Percentiles rank a stretch among this genome's conserved stretches.
These are phyloP conservation scores for Crotalus helleri DNA, from an alignment of 2,113 vertebrate species.

Conservation along the genomic window DNA sequence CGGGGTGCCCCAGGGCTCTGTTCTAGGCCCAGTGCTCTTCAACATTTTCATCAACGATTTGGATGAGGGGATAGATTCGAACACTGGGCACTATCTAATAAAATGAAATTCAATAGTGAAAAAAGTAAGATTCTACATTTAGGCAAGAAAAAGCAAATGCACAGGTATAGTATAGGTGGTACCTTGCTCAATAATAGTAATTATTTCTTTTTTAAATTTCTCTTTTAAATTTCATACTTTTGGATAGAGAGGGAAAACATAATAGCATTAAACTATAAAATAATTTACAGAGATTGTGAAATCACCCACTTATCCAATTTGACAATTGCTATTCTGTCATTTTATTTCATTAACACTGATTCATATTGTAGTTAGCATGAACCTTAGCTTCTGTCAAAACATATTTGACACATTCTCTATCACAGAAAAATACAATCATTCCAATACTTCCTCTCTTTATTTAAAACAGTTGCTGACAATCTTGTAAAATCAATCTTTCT, in stretches of 20 bases:
- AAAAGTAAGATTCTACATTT: too few species aligned
- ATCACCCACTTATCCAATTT: neutral
- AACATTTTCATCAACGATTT: too few species aligned
- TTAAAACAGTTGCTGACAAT: neutral
- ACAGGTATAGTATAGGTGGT: too few species aligned
- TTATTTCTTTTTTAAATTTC: neutral
- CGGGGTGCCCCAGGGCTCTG: too few species aligned
- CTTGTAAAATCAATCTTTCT: neutral
- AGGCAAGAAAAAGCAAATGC: too few species aligned
- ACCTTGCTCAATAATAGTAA: too few species aligned
- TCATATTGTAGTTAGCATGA: neutral
- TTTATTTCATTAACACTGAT: neutral
- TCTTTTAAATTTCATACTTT: neutral
- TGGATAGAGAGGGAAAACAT: neutral
- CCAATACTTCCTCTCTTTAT: neutral
- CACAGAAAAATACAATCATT: slow-evolving; percentile 16
- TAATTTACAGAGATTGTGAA: neutral
- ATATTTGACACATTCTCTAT: slow-evolving; percentile 13
- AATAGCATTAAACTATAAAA: slow-evolving; percentile 27
- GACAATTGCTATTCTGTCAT: slow-evolving; percentile 20
- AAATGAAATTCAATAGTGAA: too few species aligned
- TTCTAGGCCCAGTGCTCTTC: too few species aligned
- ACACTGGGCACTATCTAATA: too few species aligned
- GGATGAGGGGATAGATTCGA: too few species aligned
- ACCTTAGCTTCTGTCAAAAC: slow-evolving; percentile 9